Conservation (phyloP, 2,888 invertebrate species). For the Chymomyza amoena region DNA sequence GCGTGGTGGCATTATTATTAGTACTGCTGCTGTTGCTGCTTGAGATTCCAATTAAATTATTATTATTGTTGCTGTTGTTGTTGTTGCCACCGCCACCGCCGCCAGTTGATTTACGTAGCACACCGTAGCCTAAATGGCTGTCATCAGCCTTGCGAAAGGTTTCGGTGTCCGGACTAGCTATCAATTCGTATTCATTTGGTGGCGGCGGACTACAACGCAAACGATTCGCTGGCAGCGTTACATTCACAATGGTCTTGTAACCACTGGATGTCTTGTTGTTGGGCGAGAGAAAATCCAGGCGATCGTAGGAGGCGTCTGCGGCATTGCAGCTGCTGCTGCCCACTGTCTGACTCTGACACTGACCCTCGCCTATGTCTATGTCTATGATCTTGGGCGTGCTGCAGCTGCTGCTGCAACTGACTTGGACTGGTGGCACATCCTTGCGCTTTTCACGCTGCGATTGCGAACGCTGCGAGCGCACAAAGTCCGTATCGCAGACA, state of each 20-base stretch:
- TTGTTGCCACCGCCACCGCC: constrained; percentile 13
- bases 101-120: constrained; percentile 83
- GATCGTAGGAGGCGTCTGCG: constrained; percentile 85
- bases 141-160: constrained; percentile 88
- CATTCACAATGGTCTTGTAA: constrained; percentile 85
- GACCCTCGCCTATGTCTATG: constrained; percentile 73
- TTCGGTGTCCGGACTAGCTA: constrained; percentile 83
- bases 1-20: constrained; percentile 5
- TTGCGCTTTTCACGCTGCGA: constrained; percentile 79
- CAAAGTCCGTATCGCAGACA: constrained; percentile 67
- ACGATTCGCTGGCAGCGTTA: constrained; percentile 80
- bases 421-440: constrained; percentile 21
- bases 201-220: constrained; percentile 73
- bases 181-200: constrained; percentile 89
- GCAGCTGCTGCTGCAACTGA: neutral
- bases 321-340: neutral
- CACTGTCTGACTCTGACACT: neutral
- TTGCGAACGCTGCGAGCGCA: constrained; percentile 77
- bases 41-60: constrained; percentile 2
- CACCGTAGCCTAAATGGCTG: constrained; percentile 89
- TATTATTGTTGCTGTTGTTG: constrained; percentile 27
- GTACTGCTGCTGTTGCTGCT: neutral
- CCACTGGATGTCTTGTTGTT: constrained; percentile 84
- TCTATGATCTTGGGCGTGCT: constrained; percentile 69
- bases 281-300: constrained; percentile 89